These are phyloP conservation scores for Trichopria drosophilae DNA, from an alignment of 2,888 invertebrate genomes.

Conservation along the genomic window DNA sequence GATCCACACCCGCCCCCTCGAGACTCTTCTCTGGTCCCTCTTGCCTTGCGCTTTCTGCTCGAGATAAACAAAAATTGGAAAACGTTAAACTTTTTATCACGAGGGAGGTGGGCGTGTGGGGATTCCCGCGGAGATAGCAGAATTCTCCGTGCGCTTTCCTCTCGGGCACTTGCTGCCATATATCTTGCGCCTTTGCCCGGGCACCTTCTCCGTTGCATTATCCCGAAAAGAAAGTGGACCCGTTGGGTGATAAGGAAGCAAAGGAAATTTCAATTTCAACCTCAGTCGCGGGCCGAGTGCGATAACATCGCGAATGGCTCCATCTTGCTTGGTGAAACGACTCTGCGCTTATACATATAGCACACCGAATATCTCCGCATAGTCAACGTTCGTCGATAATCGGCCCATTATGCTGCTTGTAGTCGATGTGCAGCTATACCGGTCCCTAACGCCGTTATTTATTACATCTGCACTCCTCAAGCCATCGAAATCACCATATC, in stretches of 20 bases:
- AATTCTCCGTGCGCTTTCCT: background rate
- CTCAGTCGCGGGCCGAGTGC: background rate
- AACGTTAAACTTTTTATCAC: constrained; percentile 24
- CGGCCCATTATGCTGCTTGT: constrained; percentile 25
- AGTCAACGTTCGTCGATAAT: constrained; percentile 5
- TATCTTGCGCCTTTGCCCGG: background rate
- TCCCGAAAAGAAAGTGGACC: no score
- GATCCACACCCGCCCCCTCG: constrained; percentile 12
- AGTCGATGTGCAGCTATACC: background rate
- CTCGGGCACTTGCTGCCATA: background rate
- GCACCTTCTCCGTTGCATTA: no score
- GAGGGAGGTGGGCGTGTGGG: background rate
- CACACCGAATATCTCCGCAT: no score
- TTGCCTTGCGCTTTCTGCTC: background rate
- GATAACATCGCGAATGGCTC: constrained; percentile 26
- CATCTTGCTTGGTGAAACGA: no score
- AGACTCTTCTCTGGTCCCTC: background rate
- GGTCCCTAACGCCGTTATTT: constrained; percentile 24
- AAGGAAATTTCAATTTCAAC: constrained; percentile 26
- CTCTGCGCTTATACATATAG: no score
- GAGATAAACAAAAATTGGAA: constrained; percentile 31
- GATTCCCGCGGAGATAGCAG: background rate
- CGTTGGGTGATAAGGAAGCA: no score
- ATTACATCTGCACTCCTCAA: constrained; percentile 10
- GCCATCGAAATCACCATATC: constrained; percentile 1